These are phyloP conservation scores for Drosophila sechellia DNA, from an alignment of 1,140 invertebrate genomes.

Conservation along the genomic window DNA sequence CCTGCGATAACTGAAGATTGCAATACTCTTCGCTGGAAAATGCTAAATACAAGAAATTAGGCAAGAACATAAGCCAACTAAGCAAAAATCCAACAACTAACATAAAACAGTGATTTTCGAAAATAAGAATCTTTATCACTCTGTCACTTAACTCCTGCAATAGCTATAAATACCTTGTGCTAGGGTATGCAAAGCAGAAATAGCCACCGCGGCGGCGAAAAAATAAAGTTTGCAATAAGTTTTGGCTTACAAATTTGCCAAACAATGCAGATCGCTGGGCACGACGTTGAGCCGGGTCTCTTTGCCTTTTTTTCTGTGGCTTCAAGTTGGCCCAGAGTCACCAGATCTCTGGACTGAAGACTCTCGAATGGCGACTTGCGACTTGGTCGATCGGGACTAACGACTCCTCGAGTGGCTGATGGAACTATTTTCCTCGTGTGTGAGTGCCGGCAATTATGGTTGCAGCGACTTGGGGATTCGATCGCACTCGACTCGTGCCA, in stretches of 20 bases:
- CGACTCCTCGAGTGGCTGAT: conserved; percentile 18
- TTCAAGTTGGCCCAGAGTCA: conserved; percentile 2
- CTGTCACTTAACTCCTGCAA: not conserved
- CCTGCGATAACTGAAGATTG: not conserved
- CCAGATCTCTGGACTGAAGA: conserved; percentile 9
- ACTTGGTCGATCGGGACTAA: not conserved
- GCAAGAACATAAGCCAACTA: too few relatives aligned
- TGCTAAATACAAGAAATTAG: not conserved
- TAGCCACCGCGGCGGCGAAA: conserved; percentile 3
- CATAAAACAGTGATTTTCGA: not conserved
- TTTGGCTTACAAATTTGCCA: conserved; percentile 73
- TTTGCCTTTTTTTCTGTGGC: conserved; percentile 7
- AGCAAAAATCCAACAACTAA: not conserved
- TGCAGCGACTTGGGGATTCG: conserved; percentile 23
- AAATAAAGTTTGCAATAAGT: conserved; percentile 52
- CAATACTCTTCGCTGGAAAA: conserved; percentile 1
- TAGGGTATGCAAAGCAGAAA: conserved; percentile 26
- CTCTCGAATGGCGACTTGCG: not conserved
- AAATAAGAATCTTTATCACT: not conserved
- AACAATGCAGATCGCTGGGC: conserved; percentile 74
- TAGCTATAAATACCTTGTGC: not conserved
- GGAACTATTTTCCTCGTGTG: conserved; percentile 15
- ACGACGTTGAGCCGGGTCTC: conserved; percentile 43
- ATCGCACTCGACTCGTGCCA: conserved; percentile 64
- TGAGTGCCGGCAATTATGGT: conserved; percentile 54